Evolutionary conservation across 35 echinoderm and acorn worm species (phyloP).

Genomic region (Patiria miniata): DNA sequence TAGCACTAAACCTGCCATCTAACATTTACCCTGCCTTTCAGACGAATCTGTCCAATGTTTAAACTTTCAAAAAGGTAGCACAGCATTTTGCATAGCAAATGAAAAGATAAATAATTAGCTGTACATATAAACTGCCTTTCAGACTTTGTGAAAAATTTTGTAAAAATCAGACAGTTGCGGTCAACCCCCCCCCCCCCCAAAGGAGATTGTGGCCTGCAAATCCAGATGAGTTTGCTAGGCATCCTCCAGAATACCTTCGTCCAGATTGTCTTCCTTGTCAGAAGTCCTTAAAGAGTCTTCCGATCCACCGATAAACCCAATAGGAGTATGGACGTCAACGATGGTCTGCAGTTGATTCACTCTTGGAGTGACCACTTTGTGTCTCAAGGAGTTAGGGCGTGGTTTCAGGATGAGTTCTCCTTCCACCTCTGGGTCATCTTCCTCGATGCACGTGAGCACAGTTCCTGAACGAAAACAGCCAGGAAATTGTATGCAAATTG

Average conservation of each 20-base stretch:
- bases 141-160: too few species aligned
- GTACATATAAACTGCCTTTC: too few species aligned
- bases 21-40: too few species aligned
- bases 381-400: slow-evolving; percentile 4
- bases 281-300: not conserved
- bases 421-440: slow-evolving; percentile 7
- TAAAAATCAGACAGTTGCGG: too few species aligned
- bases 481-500: too few species aligned
- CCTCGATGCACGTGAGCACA: slow-evolving; percentile 48
- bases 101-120: too few species aligned
- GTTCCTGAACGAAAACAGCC: not conserved
- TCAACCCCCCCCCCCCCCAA: too few species aligned
- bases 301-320: slow-evolving; percentile 16
- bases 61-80: too few species aligned
- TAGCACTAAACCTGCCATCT: too few species aligned
- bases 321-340: not conserved
- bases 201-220: too few species aligned
- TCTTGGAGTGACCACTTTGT: not conserved
- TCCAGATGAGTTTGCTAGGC: not conserved
- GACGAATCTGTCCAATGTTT: too few species aligned
- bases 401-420: not conserved
- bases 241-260: slow-evolving; percentile 56
- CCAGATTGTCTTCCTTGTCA: slow-evolving; percentile 14
- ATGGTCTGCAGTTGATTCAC: not conserved
- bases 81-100: too few species aligned